Evolutionary conservation across 2,797 vertebrate species (phyloP).

Genomic region (Otolemur crassicaudatus): DNA sequence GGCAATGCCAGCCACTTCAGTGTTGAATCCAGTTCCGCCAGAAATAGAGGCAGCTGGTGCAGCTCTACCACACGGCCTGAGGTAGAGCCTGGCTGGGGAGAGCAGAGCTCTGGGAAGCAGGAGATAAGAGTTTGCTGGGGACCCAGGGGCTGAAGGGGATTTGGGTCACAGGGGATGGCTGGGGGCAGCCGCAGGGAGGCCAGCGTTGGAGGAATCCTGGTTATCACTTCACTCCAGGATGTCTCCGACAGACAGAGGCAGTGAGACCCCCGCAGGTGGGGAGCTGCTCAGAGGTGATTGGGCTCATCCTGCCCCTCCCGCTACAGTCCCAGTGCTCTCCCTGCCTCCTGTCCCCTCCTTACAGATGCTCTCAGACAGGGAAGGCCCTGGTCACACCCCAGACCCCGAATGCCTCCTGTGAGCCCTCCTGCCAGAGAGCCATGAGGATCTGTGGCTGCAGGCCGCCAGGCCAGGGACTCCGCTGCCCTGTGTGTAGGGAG

Average conservation of each 20-base stretch:
- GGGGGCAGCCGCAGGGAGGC: background rate
- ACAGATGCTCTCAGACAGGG: background rate
- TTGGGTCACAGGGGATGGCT: background rate
- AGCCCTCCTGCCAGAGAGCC: background rate
- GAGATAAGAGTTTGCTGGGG: background rate
- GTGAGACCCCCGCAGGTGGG: background rate
- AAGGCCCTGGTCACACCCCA: no score
- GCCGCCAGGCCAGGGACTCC: rapidly evolving
- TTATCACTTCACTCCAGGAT: background rate
- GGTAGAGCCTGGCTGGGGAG: rapidly evolving
- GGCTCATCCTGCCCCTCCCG: rapidly evolving
- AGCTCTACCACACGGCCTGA: rapidly evolving
- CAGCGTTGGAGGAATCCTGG: rapidly evolving
- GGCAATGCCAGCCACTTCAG: rapidly evolving
- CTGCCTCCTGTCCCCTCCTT: rapidly evolving
- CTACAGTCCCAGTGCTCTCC: rapidly evolving
- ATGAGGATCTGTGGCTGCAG: background rate
- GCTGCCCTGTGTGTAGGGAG: background rate
- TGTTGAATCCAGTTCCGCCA: rapidly evolving
- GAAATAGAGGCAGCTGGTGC: background rate
- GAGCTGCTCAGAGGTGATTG: rapidly evolving
- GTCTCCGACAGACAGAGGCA: background rate
- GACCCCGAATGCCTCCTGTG: no score
- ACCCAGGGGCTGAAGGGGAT: background rate
- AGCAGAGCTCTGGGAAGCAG: background rate